Base-by-base conservation (phyloP, 1,140 invertebrate genomes). In the Cherax destructor region DNA sequence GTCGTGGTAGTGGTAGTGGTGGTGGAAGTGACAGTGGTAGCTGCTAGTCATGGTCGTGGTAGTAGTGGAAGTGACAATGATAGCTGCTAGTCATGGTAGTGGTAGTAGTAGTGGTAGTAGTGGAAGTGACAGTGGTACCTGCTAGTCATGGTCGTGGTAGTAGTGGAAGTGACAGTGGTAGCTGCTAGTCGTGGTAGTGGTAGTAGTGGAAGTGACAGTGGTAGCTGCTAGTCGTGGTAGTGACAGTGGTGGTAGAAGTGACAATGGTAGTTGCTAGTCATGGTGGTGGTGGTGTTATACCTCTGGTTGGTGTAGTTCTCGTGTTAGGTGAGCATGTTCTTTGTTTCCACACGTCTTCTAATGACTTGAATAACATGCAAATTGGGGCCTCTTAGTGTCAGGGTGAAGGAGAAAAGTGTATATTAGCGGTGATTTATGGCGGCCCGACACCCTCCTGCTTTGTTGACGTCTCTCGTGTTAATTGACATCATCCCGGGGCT, bases 371-470 rank as follows among this genome's bases (percentile, higher is more conserved):
- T 86, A 86, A 86, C 83, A 86, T 86, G 83, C 69, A 86, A 86
- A 86, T 86, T 86, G 61, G 61, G 76, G 69, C 21, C 83, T 86
- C 59, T 86, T 86, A 86, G 83, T 65, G 83, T 86, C 83, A 76
- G 83, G 21, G 5, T 11, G 50, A 6, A n/a, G 41, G 47, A 65
- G 65, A 86, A 56, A 47, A 56, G 47, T 30, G 83, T 76, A 86
- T 69, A 86, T 86, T 86, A 86, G 83, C 47, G 83, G 83, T 86
- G 83, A 86, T 86, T 69, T 86, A 86, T 83, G 69, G 24, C 69
- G 5, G 21, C 5, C n/a, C 11, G n/a, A 24, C 69, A n/a, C 69
- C 61, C 61, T 7, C n/a, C 69, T 21, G 24, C 69, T 11, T 30
- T 74, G 69, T 74, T 74, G 21, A 74, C 69, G 7, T 30, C 18